These are phyloP conservation scores for Schizaphis graminum DNA, from an alignment of 2,888 invertebrate species.

Conservation along the genomic window DNA sequence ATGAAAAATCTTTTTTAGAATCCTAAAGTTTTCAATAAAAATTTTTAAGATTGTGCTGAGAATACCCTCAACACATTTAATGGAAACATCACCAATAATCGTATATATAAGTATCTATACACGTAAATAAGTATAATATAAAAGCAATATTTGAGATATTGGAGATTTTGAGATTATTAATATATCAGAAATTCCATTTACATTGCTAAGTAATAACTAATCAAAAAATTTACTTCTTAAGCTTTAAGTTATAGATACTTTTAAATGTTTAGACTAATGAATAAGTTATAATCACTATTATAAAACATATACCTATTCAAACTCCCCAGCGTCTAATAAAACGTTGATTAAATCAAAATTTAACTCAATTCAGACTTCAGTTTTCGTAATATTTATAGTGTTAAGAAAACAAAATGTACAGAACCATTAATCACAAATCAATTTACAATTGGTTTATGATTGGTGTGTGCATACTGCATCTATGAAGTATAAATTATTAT, in stretches of 20 bases:
- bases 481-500: background rate
- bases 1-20: too few relatives aligned
- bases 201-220: background rate
- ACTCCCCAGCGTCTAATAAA: background rate
- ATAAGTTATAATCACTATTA: background rate
- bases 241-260: background rate
- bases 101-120: too few relatives aligned
- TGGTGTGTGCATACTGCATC: background rate
- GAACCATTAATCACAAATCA: background rate
- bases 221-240: background rate
- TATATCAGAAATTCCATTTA: background rate
- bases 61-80: too few relatives aligned
- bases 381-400: background rate
- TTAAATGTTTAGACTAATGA: background rate
- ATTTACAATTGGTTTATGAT: background rate
- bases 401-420: background rate
- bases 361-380: background rate
- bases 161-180: background rate
- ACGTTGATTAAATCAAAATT: conserved; percentile 1
- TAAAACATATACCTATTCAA: background rate
- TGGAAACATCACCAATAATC: too few relatives aligned
- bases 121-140: background rate
- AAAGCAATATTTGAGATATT: background rate
- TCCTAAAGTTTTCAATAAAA: too few relatives aligned
- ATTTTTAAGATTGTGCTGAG: too few relatives aligned